phyloP scores from a whole-genome alignment of 2,113 vertebrate genomes.

The Mastomys coucha region DNA sequence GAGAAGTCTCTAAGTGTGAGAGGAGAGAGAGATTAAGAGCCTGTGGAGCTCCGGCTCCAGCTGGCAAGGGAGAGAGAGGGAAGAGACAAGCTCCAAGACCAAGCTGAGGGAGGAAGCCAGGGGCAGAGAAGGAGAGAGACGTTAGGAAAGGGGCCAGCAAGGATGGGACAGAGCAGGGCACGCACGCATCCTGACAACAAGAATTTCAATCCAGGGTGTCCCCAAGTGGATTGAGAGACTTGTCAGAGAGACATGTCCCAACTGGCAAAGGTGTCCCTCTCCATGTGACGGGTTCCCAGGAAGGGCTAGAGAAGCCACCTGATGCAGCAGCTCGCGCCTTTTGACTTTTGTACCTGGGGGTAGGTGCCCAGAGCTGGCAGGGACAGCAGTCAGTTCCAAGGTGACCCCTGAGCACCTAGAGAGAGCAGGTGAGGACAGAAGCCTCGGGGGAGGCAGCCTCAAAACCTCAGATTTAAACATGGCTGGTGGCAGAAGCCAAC shows the following conservation, averaged over 20 bases:
- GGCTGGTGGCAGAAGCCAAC: background rate
- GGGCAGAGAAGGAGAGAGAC: background rate
- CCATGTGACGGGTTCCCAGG: background rate
- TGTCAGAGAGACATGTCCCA: background rate
- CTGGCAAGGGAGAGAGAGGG: background rate
- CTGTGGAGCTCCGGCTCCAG: background rate
- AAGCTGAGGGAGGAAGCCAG: background rate
- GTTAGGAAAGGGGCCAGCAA: background rate
- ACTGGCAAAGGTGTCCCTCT: background rate
- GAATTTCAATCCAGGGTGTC: background rate
- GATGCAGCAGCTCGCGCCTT: fast-evolving
- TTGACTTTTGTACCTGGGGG: background rate
- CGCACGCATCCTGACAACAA: background rate
- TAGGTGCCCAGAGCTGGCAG: background rate
- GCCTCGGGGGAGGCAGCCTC: background rate
- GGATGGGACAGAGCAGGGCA: background rate
- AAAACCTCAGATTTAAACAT: background rate
- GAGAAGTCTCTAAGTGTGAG: background rate
- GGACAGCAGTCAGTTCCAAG: background rate
- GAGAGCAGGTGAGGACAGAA: background rate
- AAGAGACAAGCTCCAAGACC: background rate
- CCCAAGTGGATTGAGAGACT: background rate
- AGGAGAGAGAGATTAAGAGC: background rate
- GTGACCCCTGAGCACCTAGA: background rate
- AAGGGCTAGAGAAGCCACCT: background rate